Base-by-base conservation (phyloP, 23 tunicate species). In the Trididemnum miniatum region DNA sequence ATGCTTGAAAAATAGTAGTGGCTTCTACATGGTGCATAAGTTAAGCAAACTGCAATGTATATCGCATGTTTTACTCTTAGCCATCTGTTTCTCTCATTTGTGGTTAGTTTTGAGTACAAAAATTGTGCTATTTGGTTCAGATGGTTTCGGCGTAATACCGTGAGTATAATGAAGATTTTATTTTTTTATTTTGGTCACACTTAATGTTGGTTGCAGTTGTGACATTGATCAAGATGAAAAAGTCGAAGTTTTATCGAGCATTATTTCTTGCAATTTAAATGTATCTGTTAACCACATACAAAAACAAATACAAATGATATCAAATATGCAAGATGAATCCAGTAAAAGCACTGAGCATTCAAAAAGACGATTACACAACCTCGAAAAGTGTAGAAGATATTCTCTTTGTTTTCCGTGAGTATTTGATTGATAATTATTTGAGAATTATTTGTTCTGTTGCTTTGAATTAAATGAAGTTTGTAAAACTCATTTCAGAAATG, bases 381-480 rank as follows among this genome's bases (percentile, higher is more conserved):
- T 80, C 28, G 35, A 65, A 51, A 80, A 27, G 31, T 80, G 76
- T 71, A 65, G 49, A 29, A 33, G 65, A 38, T 37, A 60, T 24
- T 59, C 84, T 5, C 30, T 80, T 18, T 80, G 84, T 27, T 80
- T 80, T 39, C 71, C 74, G 84, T 80, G 60, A 62, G 67, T 12
- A n/a, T 9, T 44, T 44, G 15, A 9, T 44, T 7, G 15, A 44
- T 44, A 7, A 7, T 9, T 15, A 44, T 44, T n/a, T n/a, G n/a
- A n/a, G n/a, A n/a, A n/a, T n/a, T n/a, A n/a, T n/a, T n/a, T n/a
- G n/a, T n/a, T n/a, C n/a, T n/a, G n/a, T n/a, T n/a, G n/a, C n/a
- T n/a, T n/a, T n/a, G n/a, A n/a, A n/a, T n/a, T n/a, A n/a, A n/a
- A n/a, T n/a, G n/a, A n/a, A n/a, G n/a, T n/a, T n/a, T n/a, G n/a